These are phyloP conservation scores for Odontomyia ornata DNA, from an alignment of 2,888 invertebrate genomes.

Conservation along the genomic window DNA sequence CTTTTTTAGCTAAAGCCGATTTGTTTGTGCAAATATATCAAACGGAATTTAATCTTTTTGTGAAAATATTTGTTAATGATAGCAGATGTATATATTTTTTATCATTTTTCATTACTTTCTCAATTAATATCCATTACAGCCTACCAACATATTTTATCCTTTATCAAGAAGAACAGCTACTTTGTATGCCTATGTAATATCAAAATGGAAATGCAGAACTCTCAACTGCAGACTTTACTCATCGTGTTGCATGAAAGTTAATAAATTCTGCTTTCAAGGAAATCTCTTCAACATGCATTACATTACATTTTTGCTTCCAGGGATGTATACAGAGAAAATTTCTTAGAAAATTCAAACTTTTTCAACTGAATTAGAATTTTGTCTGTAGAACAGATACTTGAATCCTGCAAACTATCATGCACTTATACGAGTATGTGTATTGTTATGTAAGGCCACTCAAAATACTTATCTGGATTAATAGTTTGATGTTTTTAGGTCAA, in stretches of 20 bases:
- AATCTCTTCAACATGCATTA: background rate
- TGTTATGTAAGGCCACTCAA: background rate
- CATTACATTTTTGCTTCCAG: background rate
- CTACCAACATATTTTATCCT: no score
- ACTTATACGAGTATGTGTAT: background rate
- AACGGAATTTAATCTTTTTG: no score
- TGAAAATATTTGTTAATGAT: no score
- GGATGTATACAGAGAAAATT: background rate
- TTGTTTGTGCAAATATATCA: no score
- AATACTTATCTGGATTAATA: background rate
- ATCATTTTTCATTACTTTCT: no score
- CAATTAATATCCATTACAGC: no score
- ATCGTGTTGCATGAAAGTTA: background rate
- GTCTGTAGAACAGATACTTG: background rate
- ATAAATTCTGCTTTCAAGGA: background rate
- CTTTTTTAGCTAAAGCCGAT: no score
- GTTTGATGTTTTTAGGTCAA: conserved; percentile 1
- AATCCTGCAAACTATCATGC: background rate
- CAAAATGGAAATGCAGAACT: background rate
- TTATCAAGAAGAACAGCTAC: no score
- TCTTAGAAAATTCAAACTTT: background rate
- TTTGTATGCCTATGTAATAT: background rate
- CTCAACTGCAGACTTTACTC: background rate
- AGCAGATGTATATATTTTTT: no score
- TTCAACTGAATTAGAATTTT: background rate